These are phyloP conservation scores for Leucosticte australis DNA, from an alignment of 2,113 vertebrate species.

Conservation along the genomic window DNA sequence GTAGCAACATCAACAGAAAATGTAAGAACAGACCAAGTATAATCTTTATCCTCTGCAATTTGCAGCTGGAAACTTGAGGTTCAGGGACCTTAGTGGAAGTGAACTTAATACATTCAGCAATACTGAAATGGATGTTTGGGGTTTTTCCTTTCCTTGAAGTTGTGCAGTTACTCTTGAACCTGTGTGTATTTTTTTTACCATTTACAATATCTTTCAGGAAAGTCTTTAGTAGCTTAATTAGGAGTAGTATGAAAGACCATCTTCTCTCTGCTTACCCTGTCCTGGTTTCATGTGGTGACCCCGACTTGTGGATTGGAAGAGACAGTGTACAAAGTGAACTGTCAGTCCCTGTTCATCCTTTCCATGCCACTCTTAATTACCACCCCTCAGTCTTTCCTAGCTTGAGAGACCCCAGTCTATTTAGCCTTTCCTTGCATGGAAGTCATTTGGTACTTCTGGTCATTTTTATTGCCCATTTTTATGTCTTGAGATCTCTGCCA, in stretches of 20 bases:
- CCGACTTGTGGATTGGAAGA: slow-evolving; percentile 17
- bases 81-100: background rate
- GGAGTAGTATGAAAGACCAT: background rate
- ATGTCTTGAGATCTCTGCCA: background rate
- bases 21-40: background rate
- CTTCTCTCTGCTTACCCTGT: background rate
- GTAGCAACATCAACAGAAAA: background rate
- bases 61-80: background rate
- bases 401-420: background rate
- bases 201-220: background rate
- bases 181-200: background rate
- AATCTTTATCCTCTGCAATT: background rate
- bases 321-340: slow-evolving; percentile 24
- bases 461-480: background rate
- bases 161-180: background rate
- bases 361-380: background rate
- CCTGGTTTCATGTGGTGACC: background rate
- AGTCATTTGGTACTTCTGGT: background rate
- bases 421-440: background rate
- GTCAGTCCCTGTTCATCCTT: background rate
- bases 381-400: background rate
- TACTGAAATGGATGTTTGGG: background rate
- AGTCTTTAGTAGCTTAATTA: background rate
- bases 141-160: background rate
- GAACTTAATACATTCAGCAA: background rate